These are phyloP conservation scores for Plectropomus leopardus DNA, from an alignment of 2,113 vertebrate genomes.

Conservation along the genomic window DNA sequence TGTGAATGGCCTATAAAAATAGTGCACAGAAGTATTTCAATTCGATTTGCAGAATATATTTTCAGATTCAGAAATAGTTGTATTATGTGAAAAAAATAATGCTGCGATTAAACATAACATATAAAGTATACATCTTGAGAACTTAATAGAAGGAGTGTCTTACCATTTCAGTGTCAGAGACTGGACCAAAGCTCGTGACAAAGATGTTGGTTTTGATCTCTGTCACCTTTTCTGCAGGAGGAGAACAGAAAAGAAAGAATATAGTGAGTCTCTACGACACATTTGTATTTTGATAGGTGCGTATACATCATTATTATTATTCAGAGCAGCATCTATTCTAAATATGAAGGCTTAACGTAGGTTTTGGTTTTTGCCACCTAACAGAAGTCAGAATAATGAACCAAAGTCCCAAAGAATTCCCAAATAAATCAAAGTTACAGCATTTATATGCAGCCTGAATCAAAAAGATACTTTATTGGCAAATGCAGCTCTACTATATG, in stretches of 20 bases:
- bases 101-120: background rate
- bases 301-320: background rate
- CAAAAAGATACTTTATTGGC: background rate
- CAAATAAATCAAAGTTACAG: too few species aligned
- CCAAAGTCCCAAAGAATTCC: background rate
- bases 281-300: background rate
- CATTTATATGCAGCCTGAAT: too few species aligned
- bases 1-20: too few species aligned
- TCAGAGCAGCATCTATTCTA: background rate
- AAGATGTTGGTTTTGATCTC: conserved; percentile 98
- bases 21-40: too few species aligned
- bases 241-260: conserved; percentile 33
- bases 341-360: background rate
- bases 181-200: conserved; percentile 97
- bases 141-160: conserved; percentile 50
- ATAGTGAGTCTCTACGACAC: background rate
- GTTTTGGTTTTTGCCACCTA: background rate
- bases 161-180: conserved; percentile 98
- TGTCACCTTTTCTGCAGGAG: conserved; percentile 94
- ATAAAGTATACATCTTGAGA: too few species aligned
- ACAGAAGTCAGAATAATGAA: too few species aligned
- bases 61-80: too few species aligned
- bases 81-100: background rate
- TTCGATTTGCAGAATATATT: too few species aligned
- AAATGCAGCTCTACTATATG: background rate